These are phyloP conservation scores for Ciconia stormi DNA, from an alignment of 2,113 vertebrate species.

Conservation along the genomic window DNA sequence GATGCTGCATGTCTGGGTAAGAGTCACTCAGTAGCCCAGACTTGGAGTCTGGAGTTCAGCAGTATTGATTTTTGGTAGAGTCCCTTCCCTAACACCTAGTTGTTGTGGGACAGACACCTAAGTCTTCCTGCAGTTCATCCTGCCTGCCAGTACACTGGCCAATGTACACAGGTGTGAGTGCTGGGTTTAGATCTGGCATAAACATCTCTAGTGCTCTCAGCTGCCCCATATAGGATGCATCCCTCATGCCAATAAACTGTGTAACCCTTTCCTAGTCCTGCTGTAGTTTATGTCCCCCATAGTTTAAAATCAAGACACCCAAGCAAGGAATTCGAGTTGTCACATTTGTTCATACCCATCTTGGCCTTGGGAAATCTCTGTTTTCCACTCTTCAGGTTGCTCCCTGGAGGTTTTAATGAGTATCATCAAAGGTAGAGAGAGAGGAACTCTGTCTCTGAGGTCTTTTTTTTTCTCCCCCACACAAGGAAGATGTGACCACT, in stretches of 20 bases:
- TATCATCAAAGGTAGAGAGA: not conserved
- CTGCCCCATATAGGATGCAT: not conserved
- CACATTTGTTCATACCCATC: not conserved
- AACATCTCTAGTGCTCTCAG: not conserved
- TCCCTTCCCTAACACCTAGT: not conserved
- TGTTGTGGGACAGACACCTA: not conserved
- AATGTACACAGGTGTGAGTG: not conserved
- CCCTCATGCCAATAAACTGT: not conserved
- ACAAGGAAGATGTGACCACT: not conserved
- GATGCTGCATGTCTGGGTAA: not conserved
- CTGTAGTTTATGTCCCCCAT: not conserved
- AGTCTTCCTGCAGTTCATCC: not conserved
- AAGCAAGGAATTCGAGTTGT: not conserved
- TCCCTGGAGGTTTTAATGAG: not conserved
- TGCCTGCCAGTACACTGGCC: not conserved
- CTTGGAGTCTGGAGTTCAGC: not conserved
- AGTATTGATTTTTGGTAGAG: not conserved
- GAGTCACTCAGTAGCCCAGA: not conserved
- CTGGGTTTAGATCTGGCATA: not conserved
- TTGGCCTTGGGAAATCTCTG: not conserved
- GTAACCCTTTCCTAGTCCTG: not conserved
- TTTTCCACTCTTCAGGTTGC: not conserved
- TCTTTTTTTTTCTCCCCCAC: not conserved
- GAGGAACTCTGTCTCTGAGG: not conserved
- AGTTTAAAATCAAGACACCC: not conserved